Evolutionary conservation across 2,888 invertebrate genomes (phyloP).

Genomic region (Epinotia demarniana): DNA sequence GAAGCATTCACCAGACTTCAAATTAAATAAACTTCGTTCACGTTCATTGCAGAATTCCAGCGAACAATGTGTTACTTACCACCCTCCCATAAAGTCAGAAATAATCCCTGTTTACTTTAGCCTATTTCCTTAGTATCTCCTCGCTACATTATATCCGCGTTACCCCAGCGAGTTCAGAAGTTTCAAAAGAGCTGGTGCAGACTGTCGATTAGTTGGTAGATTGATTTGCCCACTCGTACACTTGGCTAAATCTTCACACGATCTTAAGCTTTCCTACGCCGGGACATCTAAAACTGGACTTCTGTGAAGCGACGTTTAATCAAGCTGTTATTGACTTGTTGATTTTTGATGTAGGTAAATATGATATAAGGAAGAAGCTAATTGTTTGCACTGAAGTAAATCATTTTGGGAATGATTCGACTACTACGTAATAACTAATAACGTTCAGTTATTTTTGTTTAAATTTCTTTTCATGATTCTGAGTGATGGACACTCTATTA

Average conservation of each 20-base stretch:
- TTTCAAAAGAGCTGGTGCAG: conserved; percentile 16
- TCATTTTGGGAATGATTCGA: background rate
- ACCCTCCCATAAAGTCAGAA: conserved; percentile 20
- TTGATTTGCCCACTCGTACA: conserved; percentile 17
- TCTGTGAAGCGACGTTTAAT: conserved; percentile 1
- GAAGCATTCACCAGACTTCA: background rate
- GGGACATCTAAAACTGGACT: conserved; percentile 26
- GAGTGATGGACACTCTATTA: no score
- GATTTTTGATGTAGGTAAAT: background rate
- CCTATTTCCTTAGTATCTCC: conserved; percentile 28
- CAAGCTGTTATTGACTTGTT: background rate
- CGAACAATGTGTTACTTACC: background rate
- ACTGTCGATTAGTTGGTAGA: conserved; percentile 35
- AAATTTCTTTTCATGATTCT: no score
- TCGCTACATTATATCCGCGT: conserved; percentile 33
- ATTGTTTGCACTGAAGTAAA: background rate
- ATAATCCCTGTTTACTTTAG: conserved; percentile 26
- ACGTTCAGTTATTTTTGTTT: no score
- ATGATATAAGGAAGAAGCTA: background rate
- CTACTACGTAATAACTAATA: no score
- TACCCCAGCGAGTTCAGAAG: conserved; percentile 33
- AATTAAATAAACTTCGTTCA: background rate
- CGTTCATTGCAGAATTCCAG: background rate
- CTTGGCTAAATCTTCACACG: conserved; percentile 39
- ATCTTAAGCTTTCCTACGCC: conserved; percentile 47